Base-by-base conservation (phyloP, 2,888 invertebrate genomes). In the Steinernema hermaphroditum region DNA sequence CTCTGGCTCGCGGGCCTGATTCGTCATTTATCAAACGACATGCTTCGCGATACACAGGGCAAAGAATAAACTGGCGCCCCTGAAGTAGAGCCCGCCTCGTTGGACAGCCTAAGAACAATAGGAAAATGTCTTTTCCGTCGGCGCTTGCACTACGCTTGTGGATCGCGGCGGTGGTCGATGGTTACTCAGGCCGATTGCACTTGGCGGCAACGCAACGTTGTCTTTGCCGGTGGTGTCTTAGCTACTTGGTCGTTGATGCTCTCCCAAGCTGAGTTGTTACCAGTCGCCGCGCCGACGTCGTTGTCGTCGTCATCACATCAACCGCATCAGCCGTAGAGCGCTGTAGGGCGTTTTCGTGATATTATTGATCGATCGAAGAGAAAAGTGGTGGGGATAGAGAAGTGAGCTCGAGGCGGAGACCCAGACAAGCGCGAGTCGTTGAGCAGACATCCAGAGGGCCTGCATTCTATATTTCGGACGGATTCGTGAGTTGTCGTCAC, bases 401-500 rank as follows among this genome's bases (percentile, higher is more conserved):
- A 62, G 62, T 62, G 62, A 62, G 62, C 62, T 62, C 32, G 62
- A 62, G 62, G 62, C 62, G 62, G 62, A 19, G 62, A 62, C 62
- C 22, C 62, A 62, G 62, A 62, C 62, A 62, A 62, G 62, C 62
- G 62, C 62, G 62, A 62, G 62, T 62, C 62, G 62, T 32, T 29
- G 62, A 62, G 32, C 62, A 62, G 62, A 62, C 62, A 62, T 62
- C 62, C 62, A 62, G 62, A 62, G 62, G 62, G 62, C 62, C 62
- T 62, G 62, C 62, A 62, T 62, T 62, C 62, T 62, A 62, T 62
- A 62, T 62, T 62, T 62, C 62, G 62, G 62, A 32, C 27, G 62
- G 62, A 62, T 62, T 62, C 62, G 62, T 62, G 62, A 62, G 62
- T 62, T 62, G 62, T 62, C 62, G 62, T 62, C 62, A 62, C 62